Base-by-base conservation (phyloP, 2,113 vertebrate species). In the Atrichornis clamosus region DNA sequence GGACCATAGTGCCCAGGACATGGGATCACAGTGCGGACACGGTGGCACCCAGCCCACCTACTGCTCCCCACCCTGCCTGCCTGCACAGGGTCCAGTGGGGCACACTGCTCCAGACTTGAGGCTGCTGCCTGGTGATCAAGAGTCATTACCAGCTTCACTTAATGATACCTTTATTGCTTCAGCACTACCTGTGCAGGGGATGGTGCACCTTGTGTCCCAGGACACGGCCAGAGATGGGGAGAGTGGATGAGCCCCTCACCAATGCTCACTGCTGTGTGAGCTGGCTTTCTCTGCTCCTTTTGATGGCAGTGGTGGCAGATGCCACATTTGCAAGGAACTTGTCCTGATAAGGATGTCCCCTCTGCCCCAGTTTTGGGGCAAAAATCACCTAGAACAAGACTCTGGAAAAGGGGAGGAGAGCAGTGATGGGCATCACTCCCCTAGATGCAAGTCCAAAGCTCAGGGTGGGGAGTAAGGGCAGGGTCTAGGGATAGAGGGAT, bases 221-320 rank as follows among this genome's bases (percentile, higher is more conserved):
- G 35, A 10, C 14, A 7, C 30, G 27, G 8, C 33, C 23, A 3
- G 39, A 32, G 32, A 33, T 18, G 42, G 53, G 23, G 5, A 37
- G 9, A 37, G n/a, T 1, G 1, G 13, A 35, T 32, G 35, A 73
- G 33, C 17, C 9, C 63, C 35, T 9, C 18, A 5, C 5, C 2
- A 1, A 13, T 35, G 11, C 62, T 59, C 3, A 1, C 22, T 11
- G 2, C 28, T 0, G 0, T 13, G 3, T 5, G 6, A 49, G 13
- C 52, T 8, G 2, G 7, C 49, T 64, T 59, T 63, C 42, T 32
- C 52, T 2, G 2, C 26, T 80, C 35, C 42, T 68, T 80, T 42
- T 69, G 35, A 28, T 32, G 73, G 46, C 30, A 30, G 35, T 2
- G 11, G 50, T 14, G 37, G 50, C 52, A 85, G 50, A 27, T 13